Percentiles rank a stretch among this genome's conserved stretches.
phyloP scores from a whole-genome alignment of 2,797 vertebrate genomes.

The Lateolabrax maculatus region DNA sequence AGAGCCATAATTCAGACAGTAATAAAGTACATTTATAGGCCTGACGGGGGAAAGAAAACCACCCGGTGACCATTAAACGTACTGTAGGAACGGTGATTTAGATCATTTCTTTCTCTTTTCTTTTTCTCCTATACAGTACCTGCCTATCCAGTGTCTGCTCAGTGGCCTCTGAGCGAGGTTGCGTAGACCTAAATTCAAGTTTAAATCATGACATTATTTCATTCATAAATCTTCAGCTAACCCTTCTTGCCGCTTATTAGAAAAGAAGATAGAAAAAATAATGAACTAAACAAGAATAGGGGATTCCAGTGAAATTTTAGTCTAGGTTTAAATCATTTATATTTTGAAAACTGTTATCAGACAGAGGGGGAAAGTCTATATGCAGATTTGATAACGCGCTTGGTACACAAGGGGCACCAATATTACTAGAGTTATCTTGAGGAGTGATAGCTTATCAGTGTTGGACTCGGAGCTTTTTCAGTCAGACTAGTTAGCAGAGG shows the following conservation, averaged over 20 bases:
- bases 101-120: neutral
- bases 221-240: neutral
- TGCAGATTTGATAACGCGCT: constrained; percentile 62
- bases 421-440: constrained; percentile 29
- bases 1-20: constrained; percentile 16
- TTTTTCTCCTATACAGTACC: neutral
- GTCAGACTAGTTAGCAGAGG: neutral
- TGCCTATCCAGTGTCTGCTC: neutral
- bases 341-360: constrained; percentile 32
- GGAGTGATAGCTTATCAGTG: constrained; percentile 66
- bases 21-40: constrained; percentile 20
- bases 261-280: neutral
- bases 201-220: neutral
- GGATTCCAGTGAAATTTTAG: neutral
- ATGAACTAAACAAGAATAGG: neutral
- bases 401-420: constrained; percentile 33
- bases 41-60: neutral
- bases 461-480: constrained; percentile 34
- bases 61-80: neutral
- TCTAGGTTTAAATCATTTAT: neutral
- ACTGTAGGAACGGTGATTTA: neutral
- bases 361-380: constrained; percentile 60
- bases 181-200: neutral
- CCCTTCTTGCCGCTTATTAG: neutral
- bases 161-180: neutral